Percentiles rank a stretch among this genome's conserved stretches.
phyloP scores from a whole-genome alignment of 2,113 vertebrate species.

The Percina caprodes region DNA sequence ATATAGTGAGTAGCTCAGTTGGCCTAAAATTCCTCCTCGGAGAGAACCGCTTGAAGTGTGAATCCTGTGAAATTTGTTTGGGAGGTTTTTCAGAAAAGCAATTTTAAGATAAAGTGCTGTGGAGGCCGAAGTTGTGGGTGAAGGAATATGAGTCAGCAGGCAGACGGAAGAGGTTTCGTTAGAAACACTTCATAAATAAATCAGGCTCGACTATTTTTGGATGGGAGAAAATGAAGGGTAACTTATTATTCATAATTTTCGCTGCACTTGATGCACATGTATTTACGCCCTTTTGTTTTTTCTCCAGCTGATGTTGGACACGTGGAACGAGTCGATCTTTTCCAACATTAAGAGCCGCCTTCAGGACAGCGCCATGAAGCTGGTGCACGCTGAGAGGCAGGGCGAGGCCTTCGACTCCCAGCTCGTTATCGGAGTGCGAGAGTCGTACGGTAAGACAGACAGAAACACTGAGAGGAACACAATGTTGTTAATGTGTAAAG shows the following conservation, averaged over 20 bases:
- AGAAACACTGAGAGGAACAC: neutral
- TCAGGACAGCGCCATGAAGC: constrained; percentile 98
- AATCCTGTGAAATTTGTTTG: neutral
- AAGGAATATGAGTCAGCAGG: neutral
- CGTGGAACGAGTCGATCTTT: constrained; percentile 99
- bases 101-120: neutral
- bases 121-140: neutral
- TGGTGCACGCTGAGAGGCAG: constrained; percentile 94
- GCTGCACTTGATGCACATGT: neutral
- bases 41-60: neutral
- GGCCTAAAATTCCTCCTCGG: neutral
- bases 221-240: neutral
- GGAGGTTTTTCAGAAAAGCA: neutral
- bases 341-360: constrained; percentile 98
- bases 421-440: constrained; percentile 95
- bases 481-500: neutral
- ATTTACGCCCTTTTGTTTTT: neutral
- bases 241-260: neutral
- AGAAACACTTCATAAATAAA: constrained; percentile 6
- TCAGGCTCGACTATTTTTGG: neutral
- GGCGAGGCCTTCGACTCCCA: constrained; percentile 98
- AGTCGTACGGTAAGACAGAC: constrained; percentile 90
- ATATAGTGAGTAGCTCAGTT: neutral
- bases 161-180: neutral
- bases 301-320: constrained; percentile 95